phyloP scores from a whole-genome alignment of 2,113 vertebrate genomes.

The Lanius collurio region DNA sequence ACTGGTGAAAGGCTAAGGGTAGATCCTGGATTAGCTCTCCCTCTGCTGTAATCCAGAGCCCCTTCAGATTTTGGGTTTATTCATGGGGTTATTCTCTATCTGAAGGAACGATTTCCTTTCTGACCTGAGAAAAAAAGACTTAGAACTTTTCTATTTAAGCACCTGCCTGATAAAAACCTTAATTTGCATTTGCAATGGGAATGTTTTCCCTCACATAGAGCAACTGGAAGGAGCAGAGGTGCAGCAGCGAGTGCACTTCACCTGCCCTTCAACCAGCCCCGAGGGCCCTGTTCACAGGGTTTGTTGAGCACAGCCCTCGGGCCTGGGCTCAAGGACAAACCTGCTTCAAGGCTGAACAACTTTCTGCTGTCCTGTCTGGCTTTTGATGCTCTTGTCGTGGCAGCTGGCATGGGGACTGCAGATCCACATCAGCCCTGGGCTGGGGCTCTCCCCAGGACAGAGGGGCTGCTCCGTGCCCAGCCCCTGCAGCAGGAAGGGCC shows the following conservation, averaged over 20 bases:
- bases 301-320: background rate
- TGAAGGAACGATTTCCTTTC: background rate
- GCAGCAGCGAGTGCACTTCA: background rate
- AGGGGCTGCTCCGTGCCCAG: background rate
- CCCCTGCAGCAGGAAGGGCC: background rate
- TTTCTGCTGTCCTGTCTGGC: background rate
- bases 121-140: background rate
- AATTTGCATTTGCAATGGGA: background rate
- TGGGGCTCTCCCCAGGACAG: background rate
- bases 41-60: background rate
- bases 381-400: background rate
- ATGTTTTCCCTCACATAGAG: background rate
- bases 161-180: background rate
- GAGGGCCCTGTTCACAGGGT: fast-evolving
- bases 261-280: background rate
- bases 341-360: background rate
- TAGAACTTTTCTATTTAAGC: background rate
- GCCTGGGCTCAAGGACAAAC: fast-evolving
- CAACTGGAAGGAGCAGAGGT: background rate
- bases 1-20: background rate
- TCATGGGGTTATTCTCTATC: background rate
- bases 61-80: background rate
- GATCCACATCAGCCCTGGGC: background rate
- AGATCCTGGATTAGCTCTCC: too few relatives aligned
- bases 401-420: background rate